Conservation (phyloP, 2,888 invertebrate species). For the Drosophila merina region DNA sequence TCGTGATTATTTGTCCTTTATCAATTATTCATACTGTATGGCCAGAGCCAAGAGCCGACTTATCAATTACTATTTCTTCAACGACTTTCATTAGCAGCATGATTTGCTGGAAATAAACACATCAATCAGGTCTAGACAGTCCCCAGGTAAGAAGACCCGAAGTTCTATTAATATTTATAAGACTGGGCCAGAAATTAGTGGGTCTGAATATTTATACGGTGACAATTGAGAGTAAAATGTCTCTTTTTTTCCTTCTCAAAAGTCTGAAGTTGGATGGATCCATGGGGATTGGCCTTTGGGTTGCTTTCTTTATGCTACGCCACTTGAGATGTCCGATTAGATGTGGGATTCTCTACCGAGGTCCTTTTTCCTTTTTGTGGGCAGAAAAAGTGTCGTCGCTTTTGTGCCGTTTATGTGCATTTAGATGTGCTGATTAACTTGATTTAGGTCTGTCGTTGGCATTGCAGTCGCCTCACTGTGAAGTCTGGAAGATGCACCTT, state of each 20-base stretch:
- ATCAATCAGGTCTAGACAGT: constrained; percentile 24
- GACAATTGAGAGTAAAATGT: constrained; percentile 9
- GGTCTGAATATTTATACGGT: constrained; percentile 31
- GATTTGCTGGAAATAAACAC: constrained; percentile 4
- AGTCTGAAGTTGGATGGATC: constrained; percentile 2
- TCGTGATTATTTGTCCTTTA: constrained; percentile 3
- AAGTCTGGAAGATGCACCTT: background rate
- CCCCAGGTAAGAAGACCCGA: too few relatives aligned
- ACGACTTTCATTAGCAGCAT: constrained; percentile 14
- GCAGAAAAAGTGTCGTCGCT: constrained; percentile 13
- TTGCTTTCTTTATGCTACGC: background rate
- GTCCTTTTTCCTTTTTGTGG: constrained; percentile 7
- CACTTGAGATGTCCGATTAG: constrained; percentile 31
- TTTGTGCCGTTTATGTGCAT: constrained; percentile 38
- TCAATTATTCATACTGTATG: constrained; percentile 12
- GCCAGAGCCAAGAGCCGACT: background rate
- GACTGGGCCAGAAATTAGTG: constrained; percentile 27
- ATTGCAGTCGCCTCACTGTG: constrained; percentile 10
- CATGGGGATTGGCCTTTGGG: constrained; percentile 3
- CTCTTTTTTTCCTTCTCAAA: constrained; percentile 6
- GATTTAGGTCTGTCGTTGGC: constrained; percentile 34
- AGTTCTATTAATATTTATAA: constrained; percentile 36
- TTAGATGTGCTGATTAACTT: constrained; percentile 56
- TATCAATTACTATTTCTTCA: constrained; percentile 13
- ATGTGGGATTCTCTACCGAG: constrained; percentile 7